Base-by-base conservation (phyloP, 1,140 invertebrate species). In the Mercenaria mercenaria region DNA sequence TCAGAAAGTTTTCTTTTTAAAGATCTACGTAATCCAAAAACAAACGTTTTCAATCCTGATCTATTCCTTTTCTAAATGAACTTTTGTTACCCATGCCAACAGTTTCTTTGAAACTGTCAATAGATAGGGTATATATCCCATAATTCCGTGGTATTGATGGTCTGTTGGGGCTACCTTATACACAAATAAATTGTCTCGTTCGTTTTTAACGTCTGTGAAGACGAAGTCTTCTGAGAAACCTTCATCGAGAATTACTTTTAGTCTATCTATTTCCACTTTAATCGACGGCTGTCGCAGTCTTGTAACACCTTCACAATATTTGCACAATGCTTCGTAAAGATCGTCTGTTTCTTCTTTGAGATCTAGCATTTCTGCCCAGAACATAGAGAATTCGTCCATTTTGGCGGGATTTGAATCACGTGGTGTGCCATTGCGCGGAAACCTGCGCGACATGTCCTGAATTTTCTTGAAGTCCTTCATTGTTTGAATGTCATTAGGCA, bases 51-150 rank as follows among this genome's bases (percentile, higher is more conserved):
- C n/a, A n/a, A n/a, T n/a, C n/a, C 6, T 47, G 43, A 23, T 72
- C 92, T 77, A 94, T 85, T 93, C 94, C 52, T 94, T 94, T 83
- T 94, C 94, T 74, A 94, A 34, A 64, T 91, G 90, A 23, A 94
- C 82, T 89, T 94, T 94, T 43, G 41, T 61, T 18, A 77, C 74
- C 79, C 91, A 92, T 34, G 91, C 91, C 76, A 93, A 92, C 47
- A 94, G 74, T 39, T 89, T 89, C 1, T 81, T 85, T 47, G 92
- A 81, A 15, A 93, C 50, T 37, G 92, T 92, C 61, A 94, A 52
- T 23, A 95, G 41, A 91, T 92, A 92, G 8, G 94, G 94, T 15
- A 94, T 87, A 79, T 79, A 94, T 50, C 90, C 76, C 29, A 95
- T 29, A 4, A 95, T 82, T 39, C 94, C 93, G 29, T 94, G 92